Base-by-base conservation (phyloP, 2,113 vertebrate species). In the Chlamydotis undulata region DNA sequence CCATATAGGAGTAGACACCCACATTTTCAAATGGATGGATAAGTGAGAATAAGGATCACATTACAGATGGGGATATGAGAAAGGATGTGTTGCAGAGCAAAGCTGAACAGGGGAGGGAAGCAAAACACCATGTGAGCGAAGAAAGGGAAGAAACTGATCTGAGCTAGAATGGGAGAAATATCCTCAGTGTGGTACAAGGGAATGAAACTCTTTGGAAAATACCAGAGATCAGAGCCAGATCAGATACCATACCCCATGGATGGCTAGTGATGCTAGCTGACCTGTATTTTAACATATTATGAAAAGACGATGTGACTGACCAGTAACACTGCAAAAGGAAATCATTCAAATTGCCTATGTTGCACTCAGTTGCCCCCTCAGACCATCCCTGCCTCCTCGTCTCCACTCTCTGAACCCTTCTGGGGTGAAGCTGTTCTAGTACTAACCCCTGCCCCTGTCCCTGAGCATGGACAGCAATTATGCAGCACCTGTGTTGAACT, bases 361-460 rank as follows among this genome's bases (percentile, higher is more conserved):
- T 76, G 28, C 2, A 2, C 7, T 29, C 13, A 10, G 4, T 49
- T 4, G 1, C 3, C 1, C 5, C 4, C 17, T 64, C 2, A 2
- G 14, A 83, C 12, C 7, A 13, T 2, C 31, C 33, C 18, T 80
- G 25, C 12, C 39, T 83, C 37, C 33, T 69, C 4, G 2, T 21
- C 6, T n/a, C 16, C 29, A 7, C 37, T 53, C 12, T 76, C 9
- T 4, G 1, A 79, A 39, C 8, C 26, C 21, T 53, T 56, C 35
- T 35, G 37, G 31, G 31, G 5, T 37, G 10, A 65, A 73, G n/a
- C 17, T 74, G 17, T 19, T 65, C 41, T 31, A n/a, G 3, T 22
- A 37, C 19, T 55, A 76, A 68, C 17, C 9, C n/a, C 8, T 1
- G 0, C 22, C 18, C 23, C 26, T 2, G 0, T 0, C 2, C 16